Evolutionary conservation across 2,888 invertebrate genomes (phyloP), one percentile per base, ranked within the genome.

Genomic region (Mesochorus sp.): DNA sequence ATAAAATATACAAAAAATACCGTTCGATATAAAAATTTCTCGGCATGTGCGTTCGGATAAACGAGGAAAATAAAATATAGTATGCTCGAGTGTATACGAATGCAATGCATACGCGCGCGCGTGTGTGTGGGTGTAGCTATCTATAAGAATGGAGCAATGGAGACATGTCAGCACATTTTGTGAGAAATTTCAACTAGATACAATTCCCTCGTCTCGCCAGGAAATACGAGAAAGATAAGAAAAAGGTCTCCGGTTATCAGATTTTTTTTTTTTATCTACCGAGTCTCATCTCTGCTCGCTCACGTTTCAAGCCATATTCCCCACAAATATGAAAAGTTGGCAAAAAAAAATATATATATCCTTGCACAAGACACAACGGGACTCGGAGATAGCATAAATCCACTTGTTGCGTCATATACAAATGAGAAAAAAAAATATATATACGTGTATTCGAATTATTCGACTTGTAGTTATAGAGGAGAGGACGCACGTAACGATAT

Each of bases 141-240:
- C 1, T 17, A n/a, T 6, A 17, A 34, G 59, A 59, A 61, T 37
- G 28, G n/a, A n/a, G 72, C 14, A 17, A 67, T n/a, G n/a, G 31
- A 64, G 14, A 21, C 3, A 5, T 24, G 34, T 12, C 51, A 24
- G 37, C 47, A 55, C 37, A 53, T 28, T 67, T 57, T 59, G 44
- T 78, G 51, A 66, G 59, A 70, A 57, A 47, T 62, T 64, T 24
- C 34, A 49, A 28, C 42, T 3, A 71, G 37, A 71, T 78, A 74
- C 64, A 57, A 70, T 62, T 64, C 55, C 14, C 57, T 47, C 37
- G 10, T 31, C 17, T 31, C 19, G 49, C 5, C 59, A 39, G 51
- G 68, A 64, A 68, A 49, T 62, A 49, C 57, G 37, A 42, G 28
- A 19, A 14, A 64, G 64, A 73, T 64, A 74, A 78, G 74, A 59